Evolutionary conservation across 2,113 vertebrate species (phyloP).

Genomic region (Pipa parva): DNA sequence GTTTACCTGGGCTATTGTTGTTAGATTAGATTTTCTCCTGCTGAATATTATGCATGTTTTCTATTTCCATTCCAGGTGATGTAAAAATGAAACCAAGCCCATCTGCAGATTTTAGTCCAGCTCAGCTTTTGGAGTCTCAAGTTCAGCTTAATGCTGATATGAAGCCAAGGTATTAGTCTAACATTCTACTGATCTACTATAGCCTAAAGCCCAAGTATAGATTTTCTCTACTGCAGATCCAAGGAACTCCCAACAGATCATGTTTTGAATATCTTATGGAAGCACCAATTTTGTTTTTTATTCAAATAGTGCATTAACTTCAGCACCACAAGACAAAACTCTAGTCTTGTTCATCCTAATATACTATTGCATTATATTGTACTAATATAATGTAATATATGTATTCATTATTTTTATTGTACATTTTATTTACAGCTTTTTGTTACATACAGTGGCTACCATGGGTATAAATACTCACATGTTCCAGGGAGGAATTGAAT

Average conservation of each 20-base stretch:
- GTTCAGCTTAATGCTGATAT: conserved; percentile 47
- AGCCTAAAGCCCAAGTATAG: too few species aligned
- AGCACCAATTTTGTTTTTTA: too few species aligned
- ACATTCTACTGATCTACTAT: too few species aligned
- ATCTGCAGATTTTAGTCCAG: conserved; percentile 45
- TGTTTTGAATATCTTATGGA: too few species aligned
- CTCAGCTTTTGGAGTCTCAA: conserved; percentile 47
- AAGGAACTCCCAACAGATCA: too few species aligned
- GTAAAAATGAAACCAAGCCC: conserved; percentile 44
- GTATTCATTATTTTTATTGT: too few species aligned
- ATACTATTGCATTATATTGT: too few species aligned
- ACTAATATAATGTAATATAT: too few species aligned
- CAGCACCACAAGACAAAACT: too few species aligned
- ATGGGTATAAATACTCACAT: conserved; percentile 73
- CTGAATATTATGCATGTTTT: not conserved
- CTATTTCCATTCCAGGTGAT: conserved; percentile 45
- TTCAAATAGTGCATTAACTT: too few species aligned
- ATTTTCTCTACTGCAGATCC: too few species aligned
- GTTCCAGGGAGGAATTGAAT: conserved; percentile 64
- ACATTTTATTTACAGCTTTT: conserved; percentile 53
- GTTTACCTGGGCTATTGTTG: not conserved
- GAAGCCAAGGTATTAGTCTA: conserved; percentile 52
- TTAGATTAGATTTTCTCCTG: not conserved
- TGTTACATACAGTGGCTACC: conserved; percentile 60
- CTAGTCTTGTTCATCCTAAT: too few species aligned